Percentiles rank a stretch among this genome's conserved stretches.
Evolutionary conservation across 2,888 invertebrate species (phyloP).

Genomic region (Arctia plantaginis): DNA sequence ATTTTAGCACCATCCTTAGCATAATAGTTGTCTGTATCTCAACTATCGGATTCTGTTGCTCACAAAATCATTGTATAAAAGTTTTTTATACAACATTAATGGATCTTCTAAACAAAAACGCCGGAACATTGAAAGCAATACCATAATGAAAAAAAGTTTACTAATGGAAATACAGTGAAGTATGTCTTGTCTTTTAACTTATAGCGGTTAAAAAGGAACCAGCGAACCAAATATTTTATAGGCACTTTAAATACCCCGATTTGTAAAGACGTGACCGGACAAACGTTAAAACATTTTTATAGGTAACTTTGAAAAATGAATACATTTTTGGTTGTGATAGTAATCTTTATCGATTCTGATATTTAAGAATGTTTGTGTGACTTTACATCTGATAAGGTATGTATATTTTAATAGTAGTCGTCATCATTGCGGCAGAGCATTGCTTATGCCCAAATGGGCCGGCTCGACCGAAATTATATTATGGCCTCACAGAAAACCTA

Average conservation of each 20-base stretch:
- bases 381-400: background rate
- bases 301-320: background rate
- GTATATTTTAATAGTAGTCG: background rate
- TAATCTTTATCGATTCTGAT: background rate
- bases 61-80: background rate
- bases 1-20: too few species aligned
- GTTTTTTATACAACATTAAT: background rate
- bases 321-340: background rate
- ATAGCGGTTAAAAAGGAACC: constrained; percentile 46
- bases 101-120: background rate
- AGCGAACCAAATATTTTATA: constrained; percentile 56
- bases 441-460: too few species aligned
- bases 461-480: too few species aligned
- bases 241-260: constrained; percentile 48
- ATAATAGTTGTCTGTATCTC: too few species aligned
- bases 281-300: constrained; percentile 10
- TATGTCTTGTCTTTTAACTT: constrained; percentile 40
- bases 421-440: too few species aligned
- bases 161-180: constrained; percentile 30
- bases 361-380: background rate
- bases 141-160: constrained; percentile 29
- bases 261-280: constrained; percentile 24
- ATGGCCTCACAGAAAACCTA: too few species aligned
- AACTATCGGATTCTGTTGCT: background rate
- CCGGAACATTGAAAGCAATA: background rate